Evolutionary conservation across 2,888 invertebrate species (phyloP).

Genomic region (Xanthorhoe spadicearia): DNA sequence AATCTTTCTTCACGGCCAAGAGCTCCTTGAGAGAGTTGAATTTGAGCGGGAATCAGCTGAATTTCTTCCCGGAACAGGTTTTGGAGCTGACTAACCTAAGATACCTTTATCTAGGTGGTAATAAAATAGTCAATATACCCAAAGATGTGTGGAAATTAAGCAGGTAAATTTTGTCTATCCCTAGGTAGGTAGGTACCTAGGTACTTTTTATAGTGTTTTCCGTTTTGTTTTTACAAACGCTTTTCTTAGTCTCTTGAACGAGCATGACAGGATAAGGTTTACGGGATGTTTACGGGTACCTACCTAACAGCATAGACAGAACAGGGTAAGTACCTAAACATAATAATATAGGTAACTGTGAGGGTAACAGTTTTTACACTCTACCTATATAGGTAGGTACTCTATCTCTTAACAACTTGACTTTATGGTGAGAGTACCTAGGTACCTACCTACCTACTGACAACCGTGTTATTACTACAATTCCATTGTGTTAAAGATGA

Average conservation of each 20-base stretch:
- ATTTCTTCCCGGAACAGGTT: constrained; percentile 93
- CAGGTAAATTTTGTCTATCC: constrained; percentile 56
- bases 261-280: no score
- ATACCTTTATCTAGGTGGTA: constrained; percentile 96
- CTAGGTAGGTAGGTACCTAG: neutral
- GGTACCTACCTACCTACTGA: neutral
- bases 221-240: neutral
- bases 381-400: no score
- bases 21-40: constrained; percentile 93
- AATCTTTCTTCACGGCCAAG: constrained; percentile 88
- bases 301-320: no score
- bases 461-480: no score
- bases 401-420: no score
- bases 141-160: constrained; percentile 88
- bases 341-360: no score
- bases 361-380: no score
- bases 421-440: neutral
- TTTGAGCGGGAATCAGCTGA: constrained; percentile 95
- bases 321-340: no score
- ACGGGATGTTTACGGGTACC: no score
- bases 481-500: neutral
- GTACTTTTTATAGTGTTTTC: neutral
- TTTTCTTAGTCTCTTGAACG: neutral
- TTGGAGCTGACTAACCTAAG: constrained; percentile 90
- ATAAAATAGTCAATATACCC: constrained; percentile 91